These are phyloP conservation scores for Phrynosoma blainvillii DNA, from an alignment of 2,113 vertebrate genomes.

Conservation along the genomic window DNA sequence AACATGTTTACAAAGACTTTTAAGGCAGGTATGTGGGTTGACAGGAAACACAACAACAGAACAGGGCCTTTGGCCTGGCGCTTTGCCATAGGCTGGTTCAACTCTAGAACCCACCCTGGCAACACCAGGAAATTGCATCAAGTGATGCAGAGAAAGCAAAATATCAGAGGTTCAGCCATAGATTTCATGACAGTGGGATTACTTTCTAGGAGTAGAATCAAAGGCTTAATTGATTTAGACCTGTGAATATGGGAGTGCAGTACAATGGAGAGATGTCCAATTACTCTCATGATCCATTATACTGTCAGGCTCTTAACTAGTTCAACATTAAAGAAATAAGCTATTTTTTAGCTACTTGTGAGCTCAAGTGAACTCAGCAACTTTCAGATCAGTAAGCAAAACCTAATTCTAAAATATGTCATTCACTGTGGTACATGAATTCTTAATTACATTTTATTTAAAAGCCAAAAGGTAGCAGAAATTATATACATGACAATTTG, in stretches of 20 bases:
- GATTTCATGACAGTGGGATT: not conserved
- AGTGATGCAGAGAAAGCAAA: not conserved
- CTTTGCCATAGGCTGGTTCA: too few relatives aligned
- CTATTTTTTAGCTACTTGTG: slow-evolving; percentile 62
- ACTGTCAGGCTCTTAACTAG: slow-evolving; percentile 35
- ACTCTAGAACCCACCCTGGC: too few relatives aligned
- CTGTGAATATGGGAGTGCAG: not conserved
- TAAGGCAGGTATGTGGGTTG: too few relatives aligned
- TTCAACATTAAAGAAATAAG: slow-evolving; percentile 76
- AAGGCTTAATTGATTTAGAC: not conserved
- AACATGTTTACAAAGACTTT: too few relatives aligned
- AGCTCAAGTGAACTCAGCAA: slow-evolving; percentile 48
- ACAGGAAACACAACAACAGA: too few relatives aligned
- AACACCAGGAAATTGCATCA: too few relatives aligned
- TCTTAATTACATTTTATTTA: slow-evolving; percentile 60
- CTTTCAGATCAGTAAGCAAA: slow-evolving; percentile 63
- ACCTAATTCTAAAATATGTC: slow-evolving; percentile 56
- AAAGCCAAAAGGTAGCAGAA: slow-evolving; percentile 29
- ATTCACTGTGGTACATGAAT: slow-evolving; percentile 53
- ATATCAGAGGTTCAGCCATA: not conserved
- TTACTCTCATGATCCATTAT: slow-evolving; percentile 1
- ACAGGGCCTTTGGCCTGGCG: too few relatives aligned
- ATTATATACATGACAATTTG: slow-evolving; percentile 21
- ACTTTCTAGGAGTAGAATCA: not conserved
- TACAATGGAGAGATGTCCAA: not conserved